Evolutionary conservation across 2,113 vertebrate genomes (phyloP).

Genomic region (Lamprotornis superbus): DNA sequence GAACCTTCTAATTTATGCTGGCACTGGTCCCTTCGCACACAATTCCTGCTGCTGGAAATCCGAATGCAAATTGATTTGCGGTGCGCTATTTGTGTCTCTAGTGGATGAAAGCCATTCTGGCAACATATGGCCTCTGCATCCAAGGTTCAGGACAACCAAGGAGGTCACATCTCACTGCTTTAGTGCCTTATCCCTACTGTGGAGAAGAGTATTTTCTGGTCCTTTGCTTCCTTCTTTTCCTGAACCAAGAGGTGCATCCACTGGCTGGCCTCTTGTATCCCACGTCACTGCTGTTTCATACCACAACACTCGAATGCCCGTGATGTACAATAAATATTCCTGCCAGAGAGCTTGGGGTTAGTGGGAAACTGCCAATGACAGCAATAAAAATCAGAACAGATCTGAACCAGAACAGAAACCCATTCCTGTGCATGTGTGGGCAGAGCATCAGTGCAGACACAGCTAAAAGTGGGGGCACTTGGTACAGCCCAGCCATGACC

Average conservation of each 20-base stretch:
- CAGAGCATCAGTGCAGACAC: background rate
- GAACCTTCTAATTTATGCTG: background rate
- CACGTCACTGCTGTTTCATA: background rate
- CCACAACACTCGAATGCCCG: background rate
- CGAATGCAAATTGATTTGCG: background rate
- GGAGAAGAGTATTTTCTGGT: background rate
- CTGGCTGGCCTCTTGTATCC: background rate
- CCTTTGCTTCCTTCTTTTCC: background rate
- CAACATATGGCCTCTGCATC: background rate
- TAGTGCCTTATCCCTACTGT: background rate
- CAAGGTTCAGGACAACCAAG: background rate
- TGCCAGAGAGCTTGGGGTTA: background rate
- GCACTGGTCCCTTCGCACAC: background rate
- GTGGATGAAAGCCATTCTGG: background rate
- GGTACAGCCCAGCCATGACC: background rate
- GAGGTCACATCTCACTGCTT: background rate
- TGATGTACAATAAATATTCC: background rate
- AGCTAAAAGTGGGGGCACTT: background rate
- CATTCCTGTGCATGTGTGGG: rapidly evolving
- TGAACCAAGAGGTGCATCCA: background rate
- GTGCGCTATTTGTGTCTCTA: background rate
- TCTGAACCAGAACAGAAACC: background rate
- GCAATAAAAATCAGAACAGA: background rate
- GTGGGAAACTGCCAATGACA: background rate
- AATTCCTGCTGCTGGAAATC: background rate